These are phyloP conservation scores for Somateria mollissima DNA, from an alignment of 2,797 vertebrate genomes.

Conservation along the genomic window DNA sequence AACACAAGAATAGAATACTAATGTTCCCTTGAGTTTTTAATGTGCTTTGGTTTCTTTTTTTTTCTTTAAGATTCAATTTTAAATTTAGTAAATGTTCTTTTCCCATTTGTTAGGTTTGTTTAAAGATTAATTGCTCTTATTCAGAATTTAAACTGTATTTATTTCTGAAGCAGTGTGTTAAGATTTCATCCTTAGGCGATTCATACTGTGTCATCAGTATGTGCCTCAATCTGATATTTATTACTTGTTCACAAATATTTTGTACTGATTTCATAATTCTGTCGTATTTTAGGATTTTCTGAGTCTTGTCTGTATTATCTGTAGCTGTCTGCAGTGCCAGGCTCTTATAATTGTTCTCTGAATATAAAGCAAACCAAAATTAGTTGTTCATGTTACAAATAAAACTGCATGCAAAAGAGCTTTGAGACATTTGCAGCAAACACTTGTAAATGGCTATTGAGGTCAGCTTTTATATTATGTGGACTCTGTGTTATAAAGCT, in stretches of 20 bases:
- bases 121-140: not conserved
- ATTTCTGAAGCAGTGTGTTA: not conserved
- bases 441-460: not conserved
- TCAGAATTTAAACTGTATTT: not conserved
- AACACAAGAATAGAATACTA: not conserved
- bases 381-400: not conserved
- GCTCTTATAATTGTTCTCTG: not conserved
- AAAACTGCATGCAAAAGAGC: conserved; percentile 21
- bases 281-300: not conserved
- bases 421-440: not conserved
- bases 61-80: not conserved
- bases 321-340: not conserved
- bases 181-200: not conserved
- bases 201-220: not conserved
- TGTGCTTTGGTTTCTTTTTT: not conserved
- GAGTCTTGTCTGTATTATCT: not conserved
- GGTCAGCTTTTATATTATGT: not conserved
- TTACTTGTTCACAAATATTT: not conserved
- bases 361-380: not conserved
- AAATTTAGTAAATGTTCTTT: not conserved
- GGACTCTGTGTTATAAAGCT: not conserved
- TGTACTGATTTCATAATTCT: not conserved
- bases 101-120: not conserved
- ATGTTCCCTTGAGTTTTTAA: not conserved
- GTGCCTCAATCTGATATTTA: not conserved